A percentile compares a stretch with the other conserved stretches of the same genome.
Conservation (phyloP, 1,140 invertebrate species). For the Mesaphorura yosii region DNA sequence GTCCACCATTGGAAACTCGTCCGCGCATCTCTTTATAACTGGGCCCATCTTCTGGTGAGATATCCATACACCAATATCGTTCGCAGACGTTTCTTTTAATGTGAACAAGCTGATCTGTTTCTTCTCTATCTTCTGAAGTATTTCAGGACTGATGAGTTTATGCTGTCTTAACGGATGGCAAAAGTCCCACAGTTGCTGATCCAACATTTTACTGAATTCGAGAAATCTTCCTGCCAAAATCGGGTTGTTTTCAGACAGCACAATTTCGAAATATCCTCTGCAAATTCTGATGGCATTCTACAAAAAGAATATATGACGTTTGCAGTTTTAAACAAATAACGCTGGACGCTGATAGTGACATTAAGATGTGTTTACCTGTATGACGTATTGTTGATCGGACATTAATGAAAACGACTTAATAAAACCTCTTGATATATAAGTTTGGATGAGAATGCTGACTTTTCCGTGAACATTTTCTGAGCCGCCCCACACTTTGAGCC, state of each 20-base stretch:
- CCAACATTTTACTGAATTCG: slow-evolving; percentile 77
- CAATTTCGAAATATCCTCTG: slow-evolving; percentile 88
- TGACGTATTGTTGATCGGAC: slow-evolving; percentile 87
- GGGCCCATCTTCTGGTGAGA: slow-evolving; percentile 62
- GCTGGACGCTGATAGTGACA: no score
- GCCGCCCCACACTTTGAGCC: slow-evolving; percentile 61
- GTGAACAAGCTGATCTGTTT: slow-evolving; percentile 58
- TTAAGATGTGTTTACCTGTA: slow-evolving; percentile 50
- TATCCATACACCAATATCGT: slow-evolving; percentile 66
- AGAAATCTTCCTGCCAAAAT: slow-evolving; percentile 71
- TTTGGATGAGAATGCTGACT: slow-evolving; percentile 93
- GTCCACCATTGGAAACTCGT: slow-evolving; percentile 70
- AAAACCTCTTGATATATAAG: slow-evolving; percentile 65
- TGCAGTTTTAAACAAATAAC: slow-evolving; percentile 12
- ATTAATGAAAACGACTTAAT: slow-evolving; percentile 79
- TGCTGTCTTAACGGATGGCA: slow-evolving; percentile 80
- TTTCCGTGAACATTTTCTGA: slow-evolving; percentile 86
- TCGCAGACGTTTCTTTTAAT: slow-evolving; percentile 70
- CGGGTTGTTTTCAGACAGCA: slow-evolving; percentile 75
- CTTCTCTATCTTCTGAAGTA: slow-evolving; percentile 70
- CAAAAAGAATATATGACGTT: slow-evolving; percentile 27
- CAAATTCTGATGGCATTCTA: slow-evolving; percentile 83
- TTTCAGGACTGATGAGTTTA: slow-evolving; percentile 58
- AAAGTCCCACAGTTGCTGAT: slow-evolving; percentile 76
- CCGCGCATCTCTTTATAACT: slow-evolving; percentile 68